Conservation (phyloP, 2,888 invertebrate genomes). For the Eulithis testata region DNA sequence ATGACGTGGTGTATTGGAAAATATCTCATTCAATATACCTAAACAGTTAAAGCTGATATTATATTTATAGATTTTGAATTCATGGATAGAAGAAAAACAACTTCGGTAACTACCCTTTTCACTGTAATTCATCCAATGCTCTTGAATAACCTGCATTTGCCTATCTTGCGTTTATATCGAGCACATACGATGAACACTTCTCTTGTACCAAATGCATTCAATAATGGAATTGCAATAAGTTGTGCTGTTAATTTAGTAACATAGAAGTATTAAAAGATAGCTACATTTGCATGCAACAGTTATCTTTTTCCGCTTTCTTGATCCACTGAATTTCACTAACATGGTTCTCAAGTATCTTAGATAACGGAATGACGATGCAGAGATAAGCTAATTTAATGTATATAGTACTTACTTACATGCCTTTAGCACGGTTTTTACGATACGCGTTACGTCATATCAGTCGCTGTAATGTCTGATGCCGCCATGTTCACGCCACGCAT, state of each 20-base stretch:
- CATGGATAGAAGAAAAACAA: too few species aligned
- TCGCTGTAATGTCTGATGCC: background rate
- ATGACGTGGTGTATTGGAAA: background rate
- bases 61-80: too few species aligned
- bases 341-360: conserved; percentile 2
- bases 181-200: background rate
- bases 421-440: background rate
- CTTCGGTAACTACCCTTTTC: too few species aligned
- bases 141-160: background rate
- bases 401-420: background rate
- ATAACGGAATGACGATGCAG: background rate
- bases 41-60: too few species aligned
- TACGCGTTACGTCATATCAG: background rate
- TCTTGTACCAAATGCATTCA: background rate
- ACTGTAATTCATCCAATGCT: too few species aligned
- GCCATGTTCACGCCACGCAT: too few species aligned
- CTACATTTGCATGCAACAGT: background rate
- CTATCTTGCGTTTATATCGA: background rate
- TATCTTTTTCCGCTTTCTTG: background rate
- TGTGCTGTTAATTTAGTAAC: too few species aligned
- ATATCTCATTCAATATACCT: too few species aligned
- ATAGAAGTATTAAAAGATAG: background rate
- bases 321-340: background rate
- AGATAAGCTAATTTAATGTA: conserved; percentile 1
- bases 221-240: background rate